A percentile compares a stretch with the other conserved stretches of the same genome.
phyloP scores from a whole-genome alignment of 2,888 invertebrate species.

The Heteropelma amictum region DNA sequence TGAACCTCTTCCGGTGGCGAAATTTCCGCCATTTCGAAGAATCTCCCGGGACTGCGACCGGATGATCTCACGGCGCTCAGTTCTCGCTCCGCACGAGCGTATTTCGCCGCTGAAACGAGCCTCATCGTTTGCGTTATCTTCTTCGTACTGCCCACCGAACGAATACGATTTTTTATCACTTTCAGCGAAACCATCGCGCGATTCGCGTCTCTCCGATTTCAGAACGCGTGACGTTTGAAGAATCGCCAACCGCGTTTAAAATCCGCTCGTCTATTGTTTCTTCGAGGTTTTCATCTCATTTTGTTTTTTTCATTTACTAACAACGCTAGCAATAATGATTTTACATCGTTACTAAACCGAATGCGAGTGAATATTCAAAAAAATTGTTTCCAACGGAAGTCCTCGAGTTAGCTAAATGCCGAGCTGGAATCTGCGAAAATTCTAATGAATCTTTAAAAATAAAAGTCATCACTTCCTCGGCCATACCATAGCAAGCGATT shows the following conservation, averaged over 20 bases:
- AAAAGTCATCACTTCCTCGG: too few species aligned
- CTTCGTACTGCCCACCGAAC: constrained; percentile 59
- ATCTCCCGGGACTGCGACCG: constrained; percentile 45
- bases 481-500: constrained; percentile 53
- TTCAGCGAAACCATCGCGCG: constrained; percentile 58
- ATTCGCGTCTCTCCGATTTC: background rate
- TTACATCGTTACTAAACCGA: too few species aligned
- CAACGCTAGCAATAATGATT: too few species aligned
- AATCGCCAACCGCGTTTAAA: too few species aligned
- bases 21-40: constrained; percentile 52
- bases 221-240: background rate
- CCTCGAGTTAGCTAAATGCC: too few species aligned
- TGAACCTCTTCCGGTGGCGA: constrained; percentile 33
- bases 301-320: too few species aligned
- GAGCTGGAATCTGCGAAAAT: too few species aligned
- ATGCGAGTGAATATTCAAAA: too few species aligned
- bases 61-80: constrained; percentile 44
- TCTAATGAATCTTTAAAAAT: too few species aligned
- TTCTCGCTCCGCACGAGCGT: constrained; percentile 53
- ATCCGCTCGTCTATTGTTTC: background rate
- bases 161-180: constrained; percentile 61
- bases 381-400: too few species aligned
- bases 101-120: constrained; percentile 60
- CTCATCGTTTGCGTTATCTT: constrained; percentile 62
- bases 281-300: too few species aligned